Base-by-base conservation (phyloP, 2,113 vertebrate genomes). In the Proteles cristata region DNA sequence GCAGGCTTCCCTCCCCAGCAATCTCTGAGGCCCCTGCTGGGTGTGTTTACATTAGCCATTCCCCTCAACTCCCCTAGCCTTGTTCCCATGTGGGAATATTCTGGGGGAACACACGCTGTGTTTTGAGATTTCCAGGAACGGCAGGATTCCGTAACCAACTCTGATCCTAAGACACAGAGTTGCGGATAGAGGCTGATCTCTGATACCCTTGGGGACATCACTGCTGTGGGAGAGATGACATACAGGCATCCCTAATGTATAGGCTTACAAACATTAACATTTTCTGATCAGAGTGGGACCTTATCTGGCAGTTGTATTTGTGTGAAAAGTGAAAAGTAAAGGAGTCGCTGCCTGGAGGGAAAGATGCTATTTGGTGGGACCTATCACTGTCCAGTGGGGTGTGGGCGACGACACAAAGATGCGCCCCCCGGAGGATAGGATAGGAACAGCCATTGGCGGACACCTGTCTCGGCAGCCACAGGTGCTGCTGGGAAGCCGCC, bases 81-180 rank as follows among this genome's bases (percentile, higher is more conserved):
- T 43, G 33, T 90, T 90, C 87, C 63, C 97, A 48, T 14, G 35
- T 80, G 96, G 94, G 93, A 97, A 73, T 95, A 79, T 86, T 95
- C 96, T 7, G 11, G 92, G 95, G 96, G 35, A 94, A 90, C 80
- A 76, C 95, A 39, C 10, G 48, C 65, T 90, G 90, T 93, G 92
- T 87, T 97, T 88, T 95, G 96, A 95, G 92, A 96, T 79, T 97
- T 31, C 55, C 79, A 97, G 39, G 33, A 45, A n/a, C 0, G 0
- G 76, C 23, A 76, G 92, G 86, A 90, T 92, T 97, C 94, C 88
- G 50, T 14, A 10, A 66, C 91, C 88, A 53, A 77, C 53, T 65
- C 66, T 10, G 61, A 39, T 77, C 76, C 88, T 83, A 1, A 39
- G 55, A 88, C 86, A 84, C 4, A 61, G n/a, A 10, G 21, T 2